These are phyloP conservation scores for Aythya baeri DNA, from an alignment of 2,113 vertebrate genomes.

Conservation along the genomic window DNA sequence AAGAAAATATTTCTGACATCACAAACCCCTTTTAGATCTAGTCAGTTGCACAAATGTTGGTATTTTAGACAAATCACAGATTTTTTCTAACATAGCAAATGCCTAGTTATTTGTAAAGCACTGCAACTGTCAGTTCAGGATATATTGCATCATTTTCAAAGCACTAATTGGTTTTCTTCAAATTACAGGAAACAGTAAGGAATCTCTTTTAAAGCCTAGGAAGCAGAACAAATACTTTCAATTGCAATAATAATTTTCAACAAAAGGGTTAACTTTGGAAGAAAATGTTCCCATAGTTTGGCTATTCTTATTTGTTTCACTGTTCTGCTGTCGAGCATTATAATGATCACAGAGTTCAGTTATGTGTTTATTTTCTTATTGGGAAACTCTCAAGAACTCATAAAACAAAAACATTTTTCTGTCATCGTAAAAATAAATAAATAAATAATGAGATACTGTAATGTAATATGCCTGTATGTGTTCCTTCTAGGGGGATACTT, in stretches of 20 bases:
- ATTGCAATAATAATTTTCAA: background rate
- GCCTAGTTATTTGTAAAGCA: background rate
- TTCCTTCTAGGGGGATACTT: background rate
- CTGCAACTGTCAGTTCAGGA: background rate
- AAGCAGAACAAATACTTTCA: background rate
- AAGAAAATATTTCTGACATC: background rate
- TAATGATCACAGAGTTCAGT: background rate
- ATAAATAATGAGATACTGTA: background rate
- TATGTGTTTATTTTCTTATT: background rate
- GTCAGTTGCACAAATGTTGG: background rate
- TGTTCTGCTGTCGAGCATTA: background rate
- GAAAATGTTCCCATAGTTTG: background rate
- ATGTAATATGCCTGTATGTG: background rate
- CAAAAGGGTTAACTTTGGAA: background rate
- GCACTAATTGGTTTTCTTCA: background rate
- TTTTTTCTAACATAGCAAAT: background rate
- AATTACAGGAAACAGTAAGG: background rate
- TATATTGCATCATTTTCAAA: background rate
- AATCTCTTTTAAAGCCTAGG: background rate
- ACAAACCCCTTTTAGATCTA: background rate
- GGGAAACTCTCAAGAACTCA: background rate
- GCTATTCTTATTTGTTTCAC: background rate
- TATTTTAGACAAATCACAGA: background rate
- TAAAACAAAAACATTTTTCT: background rate
- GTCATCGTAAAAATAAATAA: background rate